Percentiles rank a stretch among this genome's conserved stretches.
phyloP scores from a whole-genome alignment of 37 sponge, comb jelly and placozoan genomes.

The Chondrilla cf. caribensis region DNA sequence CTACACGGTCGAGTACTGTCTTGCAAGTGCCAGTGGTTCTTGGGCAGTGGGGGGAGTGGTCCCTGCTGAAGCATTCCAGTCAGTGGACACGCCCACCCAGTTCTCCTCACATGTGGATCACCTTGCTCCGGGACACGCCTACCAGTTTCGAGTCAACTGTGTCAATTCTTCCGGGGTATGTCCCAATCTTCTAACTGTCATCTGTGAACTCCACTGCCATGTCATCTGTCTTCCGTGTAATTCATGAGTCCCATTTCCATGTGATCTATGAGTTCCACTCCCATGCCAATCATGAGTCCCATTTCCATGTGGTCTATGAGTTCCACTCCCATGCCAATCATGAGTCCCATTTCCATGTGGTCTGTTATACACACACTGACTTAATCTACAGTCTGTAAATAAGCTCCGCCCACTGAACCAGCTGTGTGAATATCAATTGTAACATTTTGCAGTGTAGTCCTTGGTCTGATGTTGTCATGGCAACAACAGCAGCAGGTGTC shows the following conservation, averaged over 20 bases:
- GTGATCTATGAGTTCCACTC: no score
- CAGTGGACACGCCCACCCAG: not conserved
- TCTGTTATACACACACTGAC: no score
- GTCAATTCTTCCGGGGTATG: constrained; percentile 27
- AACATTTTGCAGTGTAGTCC: constrained; percentile 24
- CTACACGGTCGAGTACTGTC: constrained; percentile 37
- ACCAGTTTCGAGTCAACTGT: constrained; percentile 21
- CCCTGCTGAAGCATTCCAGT: not conserved
- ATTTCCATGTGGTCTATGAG: no score
- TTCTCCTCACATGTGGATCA: not conserved
- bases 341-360: no score
- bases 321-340: no score
- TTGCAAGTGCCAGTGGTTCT: not conserved
- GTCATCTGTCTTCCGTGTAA: no score
- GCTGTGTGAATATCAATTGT: no score
- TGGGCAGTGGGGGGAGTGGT: constrained; percentile 7
- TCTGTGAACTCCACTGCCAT: no score
- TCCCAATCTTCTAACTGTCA: not conserved
- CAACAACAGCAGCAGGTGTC: constrained; percentile 37
- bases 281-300: no score
- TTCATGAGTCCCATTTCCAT: no score
- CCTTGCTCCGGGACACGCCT: constrained; percentile 24
- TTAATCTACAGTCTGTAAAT: no score
- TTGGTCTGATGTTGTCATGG: not conserved
- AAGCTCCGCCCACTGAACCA: not conserved